Evolutionary conservation across 2,888 invertebrate genomes (phyloP).

Genomic region (Margaritifera margaritifera): DNA sequence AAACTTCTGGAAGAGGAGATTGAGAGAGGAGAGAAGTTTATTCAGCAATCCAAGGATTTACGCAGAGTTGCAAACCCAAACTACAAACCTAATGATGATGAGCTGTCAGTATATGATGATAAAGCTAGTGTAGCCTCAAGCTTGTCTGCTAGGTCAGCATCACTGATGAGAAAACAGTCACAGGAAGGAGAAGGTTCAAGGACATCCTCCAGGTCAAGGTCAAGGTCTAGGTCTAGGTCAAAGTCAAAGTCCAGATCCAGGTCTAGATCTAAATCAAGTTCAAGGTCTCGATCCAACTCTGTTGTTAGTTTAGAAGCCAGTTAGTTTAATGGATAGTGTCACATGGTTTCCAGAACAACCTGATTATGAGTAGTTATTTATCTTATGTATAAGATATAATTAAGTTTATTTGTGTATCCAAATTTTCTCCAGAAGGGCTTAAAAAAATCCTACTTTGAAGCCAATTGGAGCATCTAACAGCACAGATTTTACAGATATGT

Average conservation of each 20-base stretch:
- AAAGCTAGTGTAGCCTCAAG: constrained; percentile 48
- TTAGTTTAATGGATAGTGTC: no score
- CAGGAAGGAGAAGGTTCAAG: constrained; percentile 9
- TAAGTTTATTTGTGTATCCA: no score
- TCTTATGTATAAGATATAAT: no score
- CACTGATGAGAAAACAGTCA: constrained; percentile 32
- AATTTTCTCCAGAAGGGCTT: no score
- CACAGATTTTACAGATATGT: no score
- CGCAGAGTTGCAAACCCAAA: constrained; percentile 39
- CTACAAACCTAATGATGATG: constrained; percentile 34
- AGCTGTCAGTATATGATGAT: constrained; percentile 48
- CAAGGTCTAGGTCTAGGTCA: constrained; percentile 20
- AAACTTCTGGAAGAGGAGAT: constrained; percentile 67
- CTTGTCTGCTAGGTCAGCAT: constrained; percentile 38
- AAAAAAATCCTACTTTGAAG: no score
- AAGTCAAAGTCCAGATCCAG: constrained; percentile 19
- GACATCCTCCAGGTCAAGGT: constrained; percentile 29
- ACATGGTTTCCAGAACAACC: no score
- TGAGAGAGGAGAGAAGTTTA: constrained; percentile 55
- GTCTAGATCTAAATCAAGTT: constrained; percentile 13
- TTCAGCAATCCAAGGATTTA: constrained; percentile 63
- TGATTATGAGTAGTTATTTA: no score
- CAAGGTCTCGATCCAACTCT: constrained; percentile 10
- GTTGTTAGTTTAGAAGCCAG: no score
- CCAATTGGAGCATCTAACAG: no score